Base-by-base conservation (phyloP, 1,140 invertebrate species). In the Drosophila santomea region DNA sequence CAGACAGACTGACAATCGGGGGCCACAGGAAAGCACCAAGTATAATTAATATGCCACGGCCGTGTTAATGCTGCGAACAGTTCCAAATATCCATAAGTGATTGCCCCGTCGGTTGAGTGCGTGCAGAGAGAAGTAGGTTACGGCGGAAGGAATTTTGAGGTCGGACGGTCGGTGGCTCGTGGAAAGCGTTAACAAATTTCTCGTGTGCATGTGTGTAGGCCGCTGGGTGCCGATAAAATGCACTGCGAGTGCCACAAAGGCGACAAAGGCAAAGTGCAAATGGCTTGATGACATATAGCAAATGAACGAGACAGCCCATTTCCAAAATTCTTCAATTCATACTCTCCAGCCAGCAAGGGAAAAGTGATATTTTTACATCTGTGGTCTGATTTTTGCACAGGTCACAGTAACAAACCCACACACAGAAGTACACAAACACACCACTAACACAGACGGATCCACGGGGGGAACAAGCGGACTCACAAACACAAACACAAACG, bases 291-390 rank as follows among this genome's bases (percentile, higher is more conserved):
- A 36, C 48, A 38, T 75, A 67, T 66, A 74, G 61, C 74, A 75
- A 88, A 73, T 72, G 66, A 88, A 88, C 60, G 55, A 60, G 15
- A 17, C 38, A 63, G 56, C 67, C 67, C 41, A 39, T 39, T 68
- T 71, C 80, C 76, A 77, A 72, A 75, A 45, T 62, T 66, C 68
- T 77, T 58, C 55, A 50, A 71, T 66, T 75, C 36, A 79, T 68
- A 66, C 64, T 64, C 52, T 72, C 55, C 35, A 61, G 71, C 55
- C 47, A 48, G 39, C 38, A 73, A 74, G 66, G 48, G 32, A 61
- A 88, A 74, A 71, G 85, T 90, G 80, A 86, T 86, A 82, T 90
- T 82, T 80, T 77, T 76, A 76, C 61, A 69, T 71, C 75, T 90
- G 81, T 79, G 75, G 59, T 78, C 76, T 85, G 85, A 50, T 89